Conservation (phyloP, 2,888 invertebrate species). For the Dicranocentrus wangi region DNA sequence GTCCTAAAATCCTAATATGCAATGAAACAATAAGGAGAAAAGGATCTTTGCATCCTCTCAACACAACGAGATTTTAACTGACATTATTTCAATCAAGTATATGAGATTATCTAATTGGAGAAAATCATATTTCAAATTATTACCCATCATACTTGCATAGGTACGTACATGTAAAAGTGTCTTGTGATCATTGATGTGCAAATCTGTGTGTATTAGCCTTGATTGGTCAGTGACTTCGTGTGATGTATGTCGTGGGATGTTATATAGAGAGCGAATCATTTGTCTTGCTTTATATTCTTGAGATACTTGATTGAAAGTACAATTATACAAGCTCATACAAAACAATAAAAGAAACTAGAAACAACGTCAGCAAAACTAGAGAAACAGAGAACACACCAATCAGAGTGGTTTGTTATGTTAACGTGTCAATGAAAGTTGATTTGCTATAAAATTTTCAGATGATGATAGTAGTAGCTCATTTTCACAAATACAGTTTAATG, state of each 20-base stretch:
- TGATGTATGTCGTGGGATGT: neutral
- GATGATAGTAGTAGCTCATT: neutral
- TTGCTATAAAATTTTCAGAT: neutral
- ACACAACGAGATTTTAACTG: neutral
- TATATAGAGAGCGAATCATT: too few species aligned
- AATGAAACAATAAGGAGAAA: too few species aligned
- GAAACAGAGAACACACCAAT: too few species aligned
- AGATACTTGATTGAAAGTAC: neutral
- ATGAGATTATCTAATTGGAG: neutral
- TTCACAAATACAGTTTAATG: slow-evolving; percentile 20
- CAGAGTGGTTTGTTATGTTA: neutral
- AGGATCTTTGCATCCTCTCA: too few species aligned
- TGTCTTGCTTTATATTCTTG: too few species aligned
- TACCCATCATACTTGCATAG: too few species aligned
- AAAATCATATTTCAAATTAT: too few species aligned
- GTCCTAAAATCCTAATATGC: too few species aligned
- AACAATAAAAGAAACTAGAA: too few species aligned
- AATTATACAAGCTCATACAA: neutral
- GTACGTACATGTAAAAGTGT: too few species aligned
- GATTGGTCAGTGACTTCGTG: slow-evolving; percentile 5
- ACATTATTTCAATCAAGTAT: neutral
- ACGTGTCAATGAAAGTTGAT: slow-evolving; percentile 17
- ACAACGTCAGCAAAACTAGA: neutral
- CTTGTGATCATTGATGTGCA: too few species aligned
- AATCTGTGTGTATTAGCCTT: too few species aligned